These are phyloP conservation scores for Thereva nobilitata DNA, from an alignment of 2,888 invertebrate genomes.

Conservation along the genomic window DNA sequence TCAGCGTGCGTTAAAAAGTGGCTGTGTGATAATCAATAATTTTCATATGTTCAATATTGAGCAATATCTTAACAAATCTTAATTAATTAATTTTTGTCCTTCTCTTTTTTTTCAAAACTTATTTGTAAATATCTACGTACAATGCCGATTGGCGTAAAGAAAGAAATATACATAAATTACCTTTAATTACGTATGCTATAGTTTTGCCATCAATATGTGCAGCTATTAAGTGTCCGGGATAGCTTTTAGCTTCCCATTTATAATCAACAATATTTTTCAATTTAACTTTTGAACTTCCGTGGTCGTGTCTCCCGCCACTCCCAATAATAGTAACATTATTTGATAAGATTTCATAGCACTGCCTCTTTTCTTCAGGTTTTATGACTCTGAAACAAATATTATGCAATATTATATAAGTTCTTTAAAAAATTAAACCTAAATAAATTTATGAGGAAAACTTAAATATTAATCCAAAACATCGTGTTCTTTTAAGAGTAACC, in stretches of 20 bases:
- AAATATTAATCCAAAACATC: conserved; percentile 4
- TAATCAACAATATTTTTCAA: conserved; percentile 88
- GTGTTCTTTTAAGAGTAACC: no score
- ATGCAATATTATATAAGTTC: neutral
- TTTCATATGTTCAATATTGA: no score
- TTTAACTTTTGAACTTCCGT: conserved; percentile 88
- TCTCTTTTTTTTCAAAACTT: no score
- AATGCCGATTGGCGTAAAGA: no score
- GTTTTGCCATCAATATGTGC: conserved; percentile 84
- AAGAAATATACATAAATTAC: no score
- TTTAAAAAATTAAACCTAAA: neutral
- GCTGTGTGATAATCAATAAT: no score
- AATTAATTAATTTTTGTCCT: no score
- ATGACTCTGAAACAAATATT: conserved; percentile 47
- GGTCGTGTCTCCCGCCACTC: conserved; percentile 72
- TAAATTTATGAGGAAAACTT: neutral
- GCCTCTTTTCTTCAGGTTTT: conserved; percentile 51
- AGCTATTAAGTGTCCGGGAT: conserved; percentile 84
- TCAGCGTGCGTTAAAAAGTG: no score
- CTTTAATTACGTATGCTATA: conserved; percentile 89
- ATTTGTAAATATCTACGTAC: no score
- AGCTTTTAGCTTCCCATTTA: conserved; percentile 89
- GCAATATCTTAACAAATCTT: no score
- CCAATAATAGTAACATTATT: conserved; percentile 72
- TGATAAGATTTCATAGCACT: conserved; percentile 51